A percentile compares a stretch with the other conserved stretches of the same genome.
These are phyloP conservation scores for Xyrauchen texanus DNA, from an alignment of 2,113 vertebrate genomes.

Conservation along the genomic window DNA sequence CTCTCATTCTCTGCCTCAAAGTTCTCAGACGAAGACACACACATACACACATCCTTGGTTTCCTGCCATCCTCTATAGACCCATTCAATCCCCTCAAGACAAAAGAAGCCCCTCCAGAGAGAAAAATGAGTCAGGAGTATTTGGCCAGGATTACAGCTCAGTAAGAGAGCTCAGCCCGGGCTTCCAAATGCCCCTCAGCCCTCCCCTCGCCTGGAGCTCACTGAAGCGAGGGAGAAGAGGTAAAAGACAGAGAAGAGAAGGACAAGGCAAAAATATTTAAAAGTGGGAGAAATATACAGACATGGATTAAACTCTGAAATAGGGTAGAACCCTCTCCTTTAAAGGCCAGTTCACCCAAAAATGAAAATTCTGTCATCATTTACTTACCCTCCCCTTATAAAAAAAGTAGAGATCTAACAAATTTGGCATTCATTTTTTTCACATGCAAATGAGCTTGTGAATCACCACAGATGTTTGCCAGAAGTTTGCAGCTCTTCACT, in stretches of 20 bases:
- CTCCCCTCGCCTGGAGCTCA: conserved; percentile 66
- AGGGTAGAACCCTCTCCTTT: too few species aligned
- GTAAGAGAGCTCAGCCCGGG: conserved; percentile 76
- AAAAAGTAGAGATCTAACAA: too few species aligned
- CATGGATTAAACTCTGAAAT: too few species aligned
- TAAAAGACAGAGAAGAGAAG: background rate
- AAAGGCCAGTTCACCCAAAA: too few species aligned
- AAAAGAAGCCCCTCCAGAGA: conserved; percentile 79
- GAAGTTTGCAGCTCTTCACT: too few species aligned
- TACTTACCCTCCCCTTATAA: too few species aligned
- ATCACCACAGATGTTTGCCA: too few species aligned
- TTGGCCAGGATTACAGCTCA: conserved; percentile 83
- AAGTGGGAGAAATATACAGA: conserved; percentile 4
- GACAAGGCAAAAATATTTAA: background rate
- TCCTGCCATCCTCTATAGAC: conserved; percentile 78
- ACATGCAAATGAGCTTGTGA: too few species aligned
- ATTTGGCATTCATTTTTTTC: too few species aligned
- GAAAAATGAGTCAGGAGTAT: conserved; percentile 79
- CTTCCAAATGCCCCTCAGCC: conserved; percentile 74
- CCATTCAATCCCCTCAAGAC: conserved; percentile 78
- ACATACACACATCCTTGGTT: conserved; percentile 75
- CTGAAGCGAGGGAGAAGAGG: conserved; percentile 22
- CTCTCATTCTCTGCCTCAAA: background rate
- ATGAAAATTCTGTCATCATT: too few species aligned
- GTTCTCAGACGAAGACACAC: conserved; percentile 55